phyloP scores from a whole-genome alignment of 2,888 invertebrate genomes.

The Patella caerulea region DNA sequence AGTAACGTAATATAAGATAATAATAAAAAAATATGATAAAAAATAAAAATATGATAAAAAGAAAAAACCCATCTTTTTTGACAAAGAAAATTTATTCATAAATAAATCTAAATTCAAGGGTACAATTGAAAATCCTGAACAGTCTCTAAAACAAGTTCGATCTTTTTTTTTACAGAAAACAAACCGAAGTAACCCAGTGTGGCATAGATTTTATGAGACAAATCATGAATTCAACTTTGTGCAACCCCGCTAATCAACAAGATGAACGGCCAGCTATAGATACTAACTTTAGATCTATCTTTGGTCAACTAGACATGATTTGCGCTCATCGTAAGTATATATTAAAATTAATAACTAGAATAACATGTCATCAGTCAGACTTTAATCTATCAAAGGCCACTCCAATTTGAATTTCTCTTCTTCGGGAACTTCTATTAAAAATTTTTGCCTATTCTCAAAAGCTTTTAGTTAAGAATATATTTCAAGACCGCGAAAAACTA shows the following conservation, averaged over 20 bases:
- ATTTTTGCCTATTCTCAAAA: no score
- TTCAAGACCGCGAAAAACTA: no score
- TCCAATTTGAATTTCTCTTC: no score
- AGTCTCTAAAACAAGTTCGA: not conserved
- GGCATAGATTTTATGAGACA: not conserved
- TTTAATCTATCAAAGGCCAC: no score
- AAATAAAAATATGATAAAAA: no score
- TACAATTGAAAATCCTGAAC: not conserved
- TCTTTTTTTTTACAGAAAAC: not conserved
- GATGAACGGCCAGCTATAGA: not conserved
- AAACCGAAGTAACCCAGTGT: not conserved
- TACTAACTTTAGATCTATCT: not conserved
- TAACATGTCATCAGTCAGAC: not conserved
- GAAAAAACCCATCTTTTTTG: no score
- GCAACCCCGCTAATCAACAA: not conserved
- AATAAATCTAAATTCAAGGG: not conserved
- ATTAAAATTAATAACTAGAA: not conserved
- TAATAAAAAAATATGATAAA: no score
- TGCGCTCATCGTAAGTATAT: not conserved
- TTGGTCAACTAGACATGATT: not conserved
- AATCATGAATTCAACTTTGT: not conserved
- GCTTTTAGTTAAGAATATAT: no score
- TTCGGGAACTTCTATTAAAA: no score
- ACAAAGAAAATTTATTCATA: no score
- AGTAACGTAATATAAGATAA: no score